Percentiles rank a stretch among this genome's conserved stretches.
These are phyloP conservation scores for Sinocyclocheilus anshuiensis DNA, from an alignment of 2,113 vertebrate species.

Conservation along the genomic window DNA sequence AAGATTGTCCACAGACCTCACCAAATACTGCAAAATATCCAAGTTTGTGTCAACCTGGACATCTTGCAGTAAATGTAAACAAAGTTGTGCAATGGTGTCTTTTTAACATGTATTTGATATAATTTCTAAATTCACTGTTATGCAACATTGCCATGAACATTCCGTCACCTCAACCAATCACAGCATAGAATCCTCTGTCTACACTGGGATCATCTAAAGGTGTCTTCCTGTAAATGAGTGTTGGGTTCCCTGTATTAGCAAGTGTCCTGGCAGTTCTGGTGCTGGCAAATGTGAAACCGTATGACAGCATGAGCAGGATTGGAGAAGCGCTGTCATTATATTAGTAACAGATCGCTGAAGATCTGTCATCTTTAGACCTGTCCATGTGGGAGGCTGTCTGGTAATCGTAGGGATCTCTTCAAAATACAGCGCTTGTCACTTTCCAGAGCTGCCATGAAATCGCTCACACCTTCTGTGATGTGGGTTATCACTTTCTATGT, in stretches of 20 bases:
- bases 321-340: not conserved
- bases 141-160: not conserved
- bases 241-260: conserved; percentile 11
- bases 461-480: conserved; percentile 10
- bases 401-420: conserved; percentile 15
- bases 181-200: not conserved
- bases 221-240: not conserved
- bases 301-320: not conserved
- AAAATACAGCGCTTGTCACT: not conserved
- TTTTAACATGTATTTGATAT: not conserved
- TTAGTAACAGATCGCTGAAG: conserved; percentile 5
- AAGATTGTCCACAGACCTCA: not conserved
- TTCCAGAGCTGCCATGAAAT: not conserved
- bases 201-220: not conserved
- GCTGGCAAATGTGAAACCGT: not conserved
- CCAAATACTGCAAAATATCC: not conserved
- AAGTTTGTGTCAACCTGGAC: not conserved
- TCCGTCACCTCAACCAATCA: not conserved
- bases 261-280: not conserved
- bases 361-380: not conserved
- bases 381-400: conserved; percentile 16
- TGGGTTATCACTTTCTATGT: not conserved
- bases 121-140: not conserved
- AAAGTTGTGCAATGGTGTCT: not conserved
- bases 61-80: not conserved